phyloP scores from a whole-genome alignment of 2,888 invertebrate genomes.

The Hyposoter dolosus region DNA sequence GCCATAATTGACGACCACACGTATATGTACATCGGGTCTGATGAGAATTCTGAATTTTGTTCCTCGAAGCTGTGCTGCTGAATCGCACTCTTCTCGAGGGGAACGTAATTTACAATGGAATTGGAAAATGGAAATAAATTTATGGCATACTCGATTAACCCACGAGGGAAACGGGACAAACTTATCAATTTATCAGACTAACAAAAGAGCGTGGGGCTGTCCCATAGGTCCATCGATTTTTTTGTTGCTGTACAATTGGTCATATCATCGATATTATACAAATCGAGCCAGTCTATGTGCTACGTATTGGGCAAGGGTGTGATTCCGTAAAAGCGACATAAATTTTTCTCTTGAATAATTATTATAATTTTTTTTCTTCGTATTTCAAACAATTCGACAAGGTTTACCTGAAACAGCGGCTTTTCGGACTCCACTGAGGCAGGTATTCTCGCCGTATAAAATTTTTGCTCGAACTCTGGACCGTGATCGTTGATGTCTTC shows the following conservation, averaged over 20 bases:
- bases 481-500: constrained; percentile 95
- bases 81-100: constrained; percentile 30
- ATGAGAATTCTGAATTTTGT: constrained; percentile 37
- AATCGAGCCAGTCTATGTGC: constrained; percentile 42
- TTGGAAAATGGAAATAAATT: constrained; percentile 35
- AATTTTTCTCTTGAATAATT: neutral
- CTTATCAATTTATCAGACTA: constrained; percentile 34
- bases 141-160: constrained; percentile 54
- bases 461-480: constrained; percentile 93
- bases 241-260: constrained; percentile 42
- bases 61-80: constrained; percentile 30
- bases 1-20: constrained; percentile 53
- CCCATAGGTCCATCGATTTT: constrained; percentile 14
- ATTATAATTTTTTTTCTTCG: neutral
- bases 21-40: constrained; percentile 1
- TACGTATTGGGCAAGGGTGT: constrained; percentile 28
- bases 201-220: constrained; percentile 1
- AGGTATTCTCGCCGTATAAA: constrained; percentile 93
- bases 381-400: neutral
- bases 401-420: constrained; percentile 88
- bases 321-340: constrained; percentile 1
- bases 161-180: constrained; percentile 46
- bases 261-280: constrained; percentile 28
- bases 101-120: constrained; percentile 22
- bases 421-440: constrained; percentile 86